Percentiles rank a stretch among this genome's conserved stretches.
Conservation (phyloP, 2,797 vertebrate genomes). For the Epinephelus awoara region DNA sequence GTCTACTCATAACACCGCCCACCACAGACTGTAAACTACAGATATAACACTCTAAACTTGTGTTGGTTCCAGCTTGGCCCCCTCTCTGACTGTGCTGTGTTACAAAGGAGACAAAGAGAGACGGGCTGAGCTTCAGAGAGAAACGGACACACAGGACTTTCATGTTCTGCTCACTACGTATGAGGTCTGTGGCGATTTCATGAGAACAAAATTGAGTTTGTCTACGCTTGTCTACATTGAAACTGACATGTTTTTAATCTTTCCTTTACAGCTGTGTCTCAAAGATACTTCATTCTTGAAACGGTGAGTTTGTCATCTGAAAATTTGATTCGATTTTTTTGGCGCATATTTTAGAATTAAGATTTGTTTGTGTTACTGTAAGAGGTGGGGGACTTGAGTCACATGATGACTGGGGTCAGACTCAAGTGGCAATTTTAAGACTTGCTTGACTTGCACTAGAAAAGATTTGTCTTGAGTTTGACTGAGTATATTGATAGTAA, state of each 20-base stretch:
- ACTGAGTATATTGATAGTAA: too few relatives aligned
- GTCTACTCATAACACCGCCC: background rate
- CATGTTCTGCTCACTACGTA: conserved; percentile 92
- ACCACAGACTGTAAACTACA: background rate
- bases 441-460: too few relatives aligned
- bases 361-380: background rate
- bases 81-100: conserved; percentile 85
- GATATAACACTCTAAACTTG: background rate
- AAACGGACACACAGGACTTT: conserved; percentile 72
- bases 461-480: too few relatives aligned
- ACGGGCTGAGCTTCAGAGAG: conserved; percentile 85
- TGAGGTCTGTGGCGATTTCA: conserved; percentile 82
- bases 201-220: too few relatives aligned
- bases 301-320: conserved; percentile 79
- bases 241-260: conserved; percentile 18
- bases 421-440: too few relatives aligned
- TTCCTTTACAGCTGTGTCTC: conserved; percentile 89
- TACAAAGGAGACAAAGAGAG: conserved; percentile 91
- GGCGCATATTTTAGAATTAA: too few relatives aligned
- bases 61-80: conserved; percentile 85
- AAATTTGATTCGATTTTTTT: background rate
- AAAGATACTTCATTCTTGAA: conserved; percentile 91
- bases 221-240: background rate
- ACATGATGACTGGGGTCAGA: too few relatives aligned
- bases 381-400: too few relatives aligned